Conservation (phyloP, 2,113 vertebrate species). For the Hyperopisus bebe region DNA sequence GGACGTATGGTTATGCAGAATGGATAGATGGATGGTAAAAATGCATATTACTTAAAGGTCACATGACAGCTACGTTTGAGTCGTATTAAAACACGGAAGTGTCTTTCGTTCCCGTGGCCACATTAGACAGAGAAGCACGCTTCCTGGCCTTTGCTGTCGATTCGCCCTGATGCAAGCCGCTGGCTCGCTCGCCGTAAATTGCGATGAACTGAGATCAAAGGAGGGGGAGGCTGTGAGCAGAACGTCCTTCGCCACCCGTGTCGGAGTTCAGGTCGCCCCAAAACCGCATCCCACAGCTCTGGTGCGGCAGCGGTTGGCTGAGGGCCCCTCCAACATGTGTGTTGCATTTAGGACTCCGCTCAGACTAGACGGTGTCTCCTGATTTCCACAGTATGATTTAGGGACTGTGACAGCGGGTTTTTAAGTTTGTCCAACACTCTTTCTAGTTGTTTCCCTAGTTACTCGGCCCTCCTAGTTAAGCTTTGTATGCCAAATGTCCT, state of each 20-base stretch:
- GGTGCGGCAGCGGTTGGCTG: slow-evolving; percentile 36
- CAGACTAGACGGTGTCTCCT: slow-evolving; percentile 43
- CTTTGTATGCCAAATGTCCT: neutral
- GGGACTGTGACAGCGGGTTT: slow-evolving; percentile 44
- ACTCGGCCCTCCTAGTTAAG: neutral
- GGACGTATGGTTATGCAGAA: neutral
- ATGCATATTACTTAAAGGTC: neutral
- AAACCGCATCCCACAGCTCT: slow-evolving; percentile 39
- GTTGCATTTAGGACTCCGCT: slow-evolving; percentile 57
- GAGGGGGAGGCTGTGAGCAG: slow-evolving; percentile 23
- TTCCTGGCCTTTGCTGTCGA: neutral
- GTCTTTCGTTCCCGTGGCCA: neutral
- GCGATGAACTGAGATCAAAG: neutral
- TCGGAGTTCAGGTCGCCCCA: neutral
- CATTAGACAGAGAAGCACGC: neutral
- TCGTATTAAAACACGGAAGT: neutral
- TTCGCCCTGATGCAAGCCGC: neutral
- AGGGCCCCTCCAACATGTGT: slow-evolving; percentile 44
- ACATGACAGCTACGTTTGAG: neutral
- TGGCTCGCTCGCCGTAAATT: neutral
- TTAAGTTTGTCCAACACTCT: slow-evolving; percentile 50
- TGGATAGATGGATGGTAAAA: neutral
- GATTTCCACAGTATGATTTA: slow-evolving; percentile 35
- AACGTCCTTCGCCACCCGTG: slow-evolving; percentile 35
- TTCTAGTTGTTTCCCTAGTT: slow-evolving; percentile 3